A percentile compares a stretch with the other conserved stretches of the same genome.
phyloP scores from a whole-genome alignment of 2,113 vertebrate species.

The Heliornis fulica region DNA sequence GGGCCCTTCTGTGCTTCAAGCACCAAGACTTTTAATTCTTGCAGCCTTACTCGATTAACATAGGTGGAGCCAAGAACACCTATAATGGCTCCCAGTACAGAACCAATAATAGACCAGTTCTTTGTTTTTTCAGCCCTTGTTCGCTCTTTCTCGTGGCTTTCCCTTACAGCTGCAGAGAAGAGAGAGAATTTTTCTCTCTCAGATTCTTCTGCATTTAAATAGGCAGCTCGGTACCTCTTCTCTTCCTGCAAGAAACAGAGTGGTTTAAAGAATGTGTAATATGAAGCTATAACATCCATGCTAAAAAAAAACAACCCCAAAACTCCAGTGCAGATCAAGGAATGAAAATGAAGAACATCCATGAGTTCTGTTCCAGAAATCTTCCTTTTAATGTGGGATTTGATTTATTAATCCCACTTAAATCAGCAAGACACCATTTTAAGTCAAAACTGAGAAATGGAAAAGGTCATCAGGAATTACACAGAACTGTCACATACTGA shows the following conservation, averaged over 20 bases:
- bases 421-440: neutral
- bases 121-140: constrained; percentile 92
- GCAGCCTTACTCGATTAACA: constrained; percentile 90
- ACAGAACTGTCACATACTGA: neutral
- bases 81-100: constrained; percentile 90
- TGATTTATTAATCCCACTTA: neutral
- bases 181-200: constrained; percentile 91
- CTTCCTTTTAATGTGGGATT: neutral
- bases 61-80: constrained; percentile 96
- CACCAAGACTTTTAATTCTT: constrained; percentile 89
- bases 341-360: neutral
- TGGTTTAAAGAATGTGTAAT: neutral
- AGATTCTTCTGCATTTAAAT: constrained; percentile 79
- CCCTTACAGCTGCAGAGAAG: constrained; percentile 91
- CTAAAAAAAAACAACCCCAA: neutral
- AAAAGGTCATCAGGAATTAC: neutral
- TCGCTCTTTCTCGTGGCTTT: constrained; percentile 94
- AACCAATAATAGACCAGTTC: constrained; percentile 97
- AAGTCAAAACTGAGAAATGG: neutral
- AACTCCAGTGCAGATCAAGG: neutral
- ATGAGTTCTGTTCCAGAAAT: neutral
- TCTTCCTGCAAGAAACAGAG: constrained; percentile 83
- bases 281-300: neutral
- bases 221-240: constrained; percentile 80
- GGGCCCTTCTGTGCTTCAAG: constrained; percentile 95